Conservation (phyloP, 2,797 vertebrate species). For the Syncerus caffer region DNA sequence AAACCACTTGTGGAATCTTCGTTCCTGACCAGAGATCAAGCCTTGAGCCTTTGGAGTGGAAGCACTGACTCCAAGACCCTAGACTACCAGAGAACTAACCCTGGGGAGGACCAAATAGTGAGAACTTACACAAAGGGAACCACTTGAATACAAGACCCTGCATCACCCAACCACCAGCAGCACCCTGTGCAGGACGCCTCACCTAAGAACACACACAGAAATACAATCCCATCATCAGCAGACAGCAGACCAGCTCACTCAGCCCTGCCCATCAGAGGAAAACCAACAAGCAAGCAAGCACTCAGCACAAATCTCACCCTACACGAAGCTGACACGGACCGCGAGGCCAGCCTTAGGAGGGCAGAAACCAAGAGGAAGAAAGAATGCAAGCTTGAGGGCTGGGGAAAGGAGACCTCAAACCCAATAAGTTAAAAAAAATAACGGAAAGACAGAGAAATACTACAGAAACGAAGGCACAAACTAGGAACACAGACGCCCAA, state of each 20-base stretch:
- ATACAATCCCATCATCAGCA: background rate
- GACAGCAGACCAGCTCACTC: background rate
- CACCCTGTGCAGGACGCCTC: background rate
- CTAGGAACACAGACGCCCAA: background rate
- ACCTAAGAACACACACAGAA: background rate
- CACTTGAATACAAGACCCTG: background rate
- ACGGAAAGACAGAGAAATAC: background rate
- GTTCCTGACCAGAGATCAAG: background rate
- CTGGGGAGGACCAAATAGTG: fast-evolving
- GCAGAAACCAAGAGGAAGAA: background rate
- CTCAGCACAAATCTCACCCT: background rate
- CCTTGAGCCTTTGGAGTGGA: background rate
- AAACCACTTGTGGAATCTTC: background rate
- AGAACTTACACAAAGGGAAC: background rate
- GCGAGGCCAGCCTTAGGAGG: background rate
- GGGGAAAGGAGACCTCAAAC: background rate
- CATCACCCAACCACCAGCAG: fast-evolving
- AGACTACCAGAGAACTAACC: background rate
- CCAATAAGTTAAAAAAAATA: background rate
- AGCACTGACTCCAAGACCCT: background rate
- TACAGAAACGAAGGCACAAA: fast-evolving
- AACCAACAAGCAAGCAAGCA: background rate
- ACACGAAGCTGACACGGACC: background rate
- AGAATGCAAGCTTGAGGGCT: background rate
- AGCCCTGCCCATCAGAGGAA: background rate